Conservation (phyloP, 53 echinoderm and acorn worm species). For the Luidia sarsii region DNA sequence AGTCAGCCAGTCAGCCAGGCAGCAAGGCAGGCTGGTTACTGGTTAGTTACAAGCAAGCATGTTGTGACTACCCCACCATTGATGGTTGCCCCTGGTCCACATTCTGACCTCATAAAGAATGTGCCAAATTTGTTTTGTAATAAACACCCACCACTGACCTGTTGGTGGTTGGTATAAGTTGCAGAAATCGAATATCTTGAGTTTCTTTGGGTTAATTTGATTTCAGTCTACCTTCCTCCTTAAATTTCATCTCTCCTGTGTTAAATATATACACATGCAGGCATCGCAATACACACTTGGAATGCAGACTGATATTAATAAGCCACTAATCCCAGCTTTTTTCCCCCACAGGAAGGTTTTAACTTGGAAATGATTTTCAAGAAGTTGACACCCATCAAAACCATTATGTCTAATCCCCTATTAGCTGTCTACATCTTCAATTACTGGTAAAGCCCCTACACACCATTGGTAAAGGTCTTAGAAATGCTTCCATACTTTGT, state of each 20-base stretch:
- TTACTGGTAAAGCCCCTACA: too few relatives aligned
- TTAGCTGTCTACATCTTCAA: too few relatives aligned
- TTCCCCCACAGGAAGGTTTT: not conserved
- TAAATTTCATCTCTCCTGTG: slow-evolving; percentile 8
- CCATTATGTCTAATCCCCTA: not conserved
- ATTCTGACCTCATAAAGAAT: slow-evolving; percentile 29
- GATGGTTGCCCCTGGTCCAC: not conserved
- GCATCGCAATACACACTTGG: not conserved
- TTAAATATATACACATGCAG: slow-evolving; percentile 19
- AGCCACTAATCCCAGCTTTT: not conserved
- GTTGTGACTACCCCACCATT: not conserved
- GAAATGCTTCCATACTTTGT: too few relatives aligned
- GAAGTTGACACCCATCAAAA: not conserved
- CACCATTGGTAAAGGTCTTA: too few relatives aligned
- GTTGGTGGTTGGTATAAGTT: slow-evolving; percentile 14
- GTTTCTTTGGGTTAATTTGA: slow-evolving; percentile 47
- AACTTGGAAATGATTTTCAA: not conserved
- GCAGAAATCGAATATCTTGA: slow-evolving; percentile 11
- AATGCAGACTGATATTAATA: not conserved
- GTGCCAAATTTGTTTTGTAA: slow-evolving; percentile 33
- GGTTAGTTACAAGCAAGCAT: not conserved
- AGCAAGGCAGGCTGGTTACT: too few relatives aligned
- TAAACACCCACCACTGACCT: slow-evolving; percentile 5
- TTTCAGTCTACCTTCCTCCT: slow-evolving; percentile 1
- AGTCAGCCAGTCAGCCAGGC: too few relatives aligned